A percentile compares a stretch with the other conserved stretches of the same genome.
phyloP scores from a whole-genome alignment of 2,113 vertebrate species.

The Mohoua ochrocephala region DNA sequence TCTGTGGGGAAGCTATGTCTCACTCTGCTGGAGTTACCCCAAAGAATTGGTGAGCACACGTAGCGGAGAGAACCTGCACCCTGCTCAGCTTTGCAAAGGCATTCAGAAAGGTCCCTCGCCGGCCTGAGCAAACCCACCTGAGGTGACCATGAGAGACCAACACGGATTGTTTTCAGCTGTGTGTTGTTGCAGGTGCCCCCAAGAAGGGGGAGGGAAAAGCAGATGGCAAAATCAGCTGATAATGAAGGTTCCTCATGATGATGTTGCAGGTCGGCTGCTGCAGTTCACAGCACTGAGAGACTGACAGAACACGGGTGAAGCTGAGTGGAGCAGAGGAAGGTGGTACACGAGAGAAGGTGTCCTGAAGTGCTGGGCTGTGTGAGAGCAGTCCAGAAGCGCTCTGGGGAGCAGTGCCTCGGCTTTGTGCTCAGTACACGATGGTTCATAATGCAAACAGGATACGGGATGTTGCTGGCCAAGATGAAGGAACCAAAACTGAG shows the following conservation, averaged over 20 bases:
- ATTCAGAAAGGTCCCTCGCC: background rate
- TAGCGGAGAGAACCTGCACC: background rate
- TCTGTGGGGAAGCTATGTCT: background rate
- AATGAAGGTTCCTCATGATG: background rate
- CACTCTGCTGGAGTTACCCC: background rate
- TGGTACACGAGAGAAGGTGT: background rate
- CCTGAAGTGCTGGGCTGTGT: background rate
- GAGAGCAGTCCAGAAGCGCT: background rate
- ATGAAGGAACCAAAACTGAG: background rate
- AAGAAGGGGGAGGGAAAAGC: background rate
- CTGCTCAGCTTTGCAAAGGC: background rate
- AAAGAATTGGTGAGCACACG: background rate
- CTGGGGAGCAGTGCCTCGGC: background rate
- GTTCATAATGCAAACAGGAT: background rate
- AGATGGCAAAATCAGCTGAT: background rate
- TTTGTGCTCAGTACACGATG: background rate
- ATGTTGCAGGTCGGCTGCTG: background rate
- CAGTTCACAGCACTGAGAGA: background rate
- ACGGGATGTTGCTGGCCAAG: background rate
- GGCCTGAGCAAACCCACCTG: background rate
- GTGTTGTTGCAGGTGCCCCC: background rate
- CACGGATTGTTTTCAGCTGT: background rate
- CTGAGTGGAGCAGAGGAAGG: background rate
- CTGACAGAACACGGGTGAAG: background rate
- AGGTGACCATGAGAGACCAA: background rate